Percentiles rank a stretch among this genome's conserved stretches.
Evolutionary conservation across 2,888 invertebrate species (phyloP).

Genomic region (Drosophila helvetica): DNA sequence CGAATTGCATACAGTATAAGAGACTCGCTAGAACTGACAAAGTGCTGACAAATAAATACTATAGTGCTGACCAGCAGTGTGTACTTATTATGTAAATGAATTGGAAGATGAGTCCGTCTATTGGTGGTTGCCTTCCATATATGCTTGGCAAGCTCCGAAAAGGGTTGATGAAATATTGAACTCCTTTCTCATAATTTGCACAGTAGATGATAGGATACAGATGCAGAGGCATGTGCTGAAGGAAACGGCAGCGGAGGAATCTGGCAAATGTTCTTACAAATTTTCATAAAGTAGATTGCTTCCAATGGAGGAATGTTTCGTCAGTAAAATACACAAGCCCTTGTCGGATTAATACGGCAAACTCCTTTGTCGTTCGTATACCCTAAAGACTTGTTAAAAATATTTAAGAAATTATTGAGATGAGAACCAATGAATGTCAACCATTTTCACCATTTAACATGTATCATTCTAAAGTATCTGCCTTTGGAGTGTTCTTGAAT

Average conservation of each 20-base stretch:
- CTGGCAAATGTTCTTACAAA: conserved; percentile 52
- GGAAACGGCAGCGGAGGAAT: conserved; percentile 47
- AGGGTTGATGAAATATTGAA: conserved; percentile 19
- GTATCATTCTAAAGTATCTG: too few relatives aligned
- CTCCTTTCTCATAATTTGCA: conserved; percentile 36
- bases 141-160: neutral
- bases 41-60: conserved; percentile 22
- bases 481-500: too few relatives aligned
- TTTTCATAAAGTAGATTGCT: conserved; percentile 69
- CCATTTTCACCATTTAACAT: too few relatives aligned
- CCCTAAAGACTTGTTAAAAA: too few relatives aligned
- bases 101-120: too few relatives aligned
- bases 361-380: too few relatives aligned
- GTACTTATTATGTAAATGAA: neutral
- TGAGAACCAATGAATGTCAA: too few relatives aligned
- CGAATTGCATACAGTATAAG: too few relatives aligned
- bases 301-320: conserved; percentile 48
- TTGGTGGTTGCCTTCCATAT: too few relatives aligned
- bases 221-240: neutral
- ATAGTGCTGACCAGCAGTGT: neutral
- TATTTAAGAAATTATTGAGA: too few relatives aligned
- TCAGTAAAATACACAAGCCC: conserved; percentile 14
- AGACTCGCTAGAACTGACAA: conserved; percentile 16
- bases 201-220: conserved; percentile 17
- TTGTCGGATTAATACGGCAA: neutral